Evolutionary conservation across 2,113 vertebrate genomes (phyloP).

Genomic region (Sigmodon hispidus): DNA sequence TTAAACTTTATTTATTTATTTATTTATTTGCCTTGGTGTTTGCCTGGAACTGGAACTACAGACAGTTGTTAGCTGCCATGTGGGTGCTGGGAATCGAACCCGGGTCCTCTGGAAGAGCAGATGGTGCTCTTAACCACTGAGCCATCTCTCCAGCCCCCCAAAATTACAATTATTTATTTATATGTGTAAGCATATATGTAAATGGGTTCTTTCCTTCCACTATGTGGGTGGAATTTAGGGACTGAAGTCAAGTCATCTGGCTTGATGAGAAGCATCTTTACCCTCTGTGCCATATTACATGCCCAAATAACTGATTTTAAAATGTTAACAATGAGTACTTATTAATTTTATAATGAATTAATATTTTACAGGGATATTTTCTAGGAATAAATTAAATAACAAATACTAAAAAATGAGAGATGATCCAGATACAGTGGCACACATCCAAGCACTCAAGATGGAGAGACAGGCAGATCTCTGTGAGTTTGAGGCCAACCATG

Average conservation of each 20-base stretch:
- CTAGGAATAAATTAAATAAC: constrained; percentile 18
- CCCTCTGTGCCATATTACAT: background rate
- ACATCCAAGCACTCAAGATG: background rate
- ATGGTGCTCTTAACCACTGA: too few relatives aligned
- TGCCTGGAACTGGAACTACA: too few relatives aligned
- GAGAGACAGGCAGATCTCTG: background rate
- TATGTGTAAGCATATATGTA: background rate
- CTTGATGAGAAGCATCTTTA: background rate
- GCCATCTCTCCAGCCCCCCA: too few relatives aligned
- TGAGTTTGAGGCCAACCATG: background rate
- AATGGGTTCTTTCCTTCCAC: background rate
- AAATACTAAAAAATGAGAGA: background rate
- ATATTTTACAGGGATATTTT: background rate
- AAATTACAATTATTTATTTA: background rate
- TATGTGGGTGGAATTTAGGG: background rate
- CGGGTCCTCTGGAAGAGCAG: too few relatives aligned
- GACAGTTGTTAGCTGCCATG: too few relatives aligned
- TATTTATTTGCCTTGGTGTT: too few relatives aligned
- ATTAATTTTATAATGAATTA: constrained; percentile 6
- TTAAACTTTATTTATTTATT: background rate
- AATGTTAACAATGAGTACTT: background rate
- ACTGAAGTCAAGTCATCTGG: too few relatives aligned
- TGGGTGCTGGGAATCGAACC: too few relatives aligned
- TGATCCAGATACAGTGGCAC: background rate
- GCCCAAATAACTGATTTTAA: background rate